Base-by-base conservation (phyloP, 1,140 invertebrate genomes). In the Halesus radiatus region DNA sequence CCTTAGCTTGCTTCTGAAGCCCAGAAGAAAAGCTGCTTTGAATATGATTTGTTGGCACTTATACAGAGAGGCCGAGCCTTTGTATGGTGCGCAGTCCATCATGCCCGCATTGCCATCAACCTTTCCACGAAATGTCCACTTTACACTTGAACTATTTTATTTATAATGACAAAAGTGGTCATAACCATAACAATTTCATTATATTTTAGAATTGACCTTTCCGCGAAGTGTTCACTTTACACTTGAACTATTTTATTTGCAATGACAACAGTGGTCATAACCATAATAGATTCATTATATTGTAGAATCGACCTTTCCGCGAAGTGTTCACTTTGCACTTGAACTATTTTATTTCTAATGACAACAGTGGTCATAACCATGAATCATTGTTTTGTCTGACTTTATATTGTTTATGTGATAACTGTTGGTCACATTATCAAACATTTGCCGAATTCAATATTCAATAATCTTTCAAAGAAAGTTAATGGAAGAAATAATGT, bases 41-140 rank as follows among this genome's bases (percentile, higher is more conserved):
- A 53, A 32, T 16, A 50, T n/a, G 1, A 77, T 22, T 10, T 60
- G 18, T 13, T 77, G 64, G 22, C 62, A 22, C 66, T 73, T 78
- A 18, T 62, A 26, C 26, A 78, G 22, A 16, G 37, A 26, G 6
- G 32, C 29, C 18, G 76, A 23, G 5, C 52, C 22, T 66, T 74
- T 78, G 72, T 80, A 76, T 5, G 70, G 58, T 13, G 50, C 60
- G 74, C 66, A 76, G 37, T 81, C 37, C 75, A 81, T 78, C 26
- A 62, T 52, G 22, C 23, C 37, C 45, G 15, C 75, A 74, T 58
- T 74, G 52, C 22, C 1, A 18, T 7, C 16, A 7, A 23, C 29
- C 29, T 70, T 70, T 7, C 29, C 66, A 15, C 18, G 0, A 70
- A 70, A 6, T 70, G 37, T 50, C 66, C 29, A 45, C 32, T 68